Base-by-base conservation (phyloP, 2,113 vertebrate genomes). In the Machaerirhynchus nigripectus region DNA sequence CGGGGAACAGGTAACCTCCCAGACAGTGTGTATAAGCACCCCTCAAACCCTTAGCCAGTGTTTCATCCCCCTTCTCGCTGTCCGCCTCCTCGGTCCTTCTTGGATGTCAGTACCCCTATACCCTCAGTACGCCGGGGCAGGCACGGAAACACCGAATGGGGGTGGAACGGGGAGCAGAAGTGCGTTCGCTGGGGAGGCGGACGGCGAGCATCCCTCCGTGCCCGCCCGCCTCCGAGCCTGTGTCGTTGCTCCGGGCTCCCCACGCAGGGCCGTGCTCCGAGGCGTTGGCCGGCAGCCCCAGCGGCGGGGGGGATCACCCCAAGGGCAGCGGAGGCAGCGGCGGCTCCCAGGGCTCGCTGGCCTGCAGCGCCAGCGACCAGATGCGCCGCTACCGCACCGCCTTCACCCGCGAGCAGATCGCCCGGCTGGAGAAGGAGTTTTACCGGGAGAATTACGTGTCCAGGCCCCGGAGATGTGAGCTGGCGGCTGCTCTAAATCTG, bases 401-500 rank as follows among this genome's bases (percentile, higher is more conserved):
- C 69, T 99, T 99, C 97, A 99, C 99, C 61, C 97, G 99, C 74
- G 99, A 99, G 97, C 99, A 99, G 97, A 99, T 99, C 84, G 99
- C 98, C 37, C 98, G 99, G 17, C 96, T 99, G 97, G 99, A 99
- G 97, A 99, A 99, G 96, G 99, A 99, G 89, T 99, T 99, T 97
- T 99, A 99, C 97, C 97, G 99, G 90, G 99, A 99, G 95, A 99
- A 99, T 97, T 99, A 99, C 68, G 99, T 99, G 52, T 99, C 99
- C 68, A 98, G 99, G 95, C 99, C 99, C 31, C 97, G 99, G 86
- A 98, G 99, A 94, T 99, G 99, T 67, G 99, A 99, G 71, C 98
- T 99, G 95, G 99, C 99, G 2, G 99, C 99, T 35, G 98, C 99
- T 55, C 97, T 99, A 42, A 99, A 99, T 97, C 98, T 99, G 61